These are phyloP conservation scores for Diachasma alloeum DNA, from an alignment of 1,140 invertebrate genomes.

Conservation along the genomic window DNA sequence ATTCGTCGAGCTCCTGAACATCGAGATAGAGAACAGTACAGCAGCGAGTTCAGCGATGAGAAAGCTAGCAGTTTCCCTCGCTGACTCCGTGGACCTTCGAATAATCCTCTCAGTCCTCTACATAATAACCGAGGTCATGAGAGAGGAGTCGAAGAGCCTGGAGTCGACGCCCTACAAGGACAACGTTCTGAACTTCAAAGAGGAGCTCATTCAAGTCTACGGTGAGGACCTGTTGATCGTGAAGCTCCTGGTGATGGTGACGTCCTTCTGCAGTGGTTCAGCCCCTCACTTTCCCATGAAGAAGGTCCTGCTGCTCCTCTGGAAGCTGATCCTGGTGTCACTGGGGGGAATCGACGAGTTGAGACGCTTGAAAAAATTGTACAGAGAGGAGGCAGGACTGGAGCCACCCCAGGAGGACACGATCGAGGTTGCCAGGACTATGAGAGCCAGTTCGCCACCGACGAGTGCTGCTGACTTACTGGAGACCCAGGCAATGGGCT, in stretches of 20 bases:
- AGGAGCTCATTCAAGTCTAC: slow-evolving; percentile 74
- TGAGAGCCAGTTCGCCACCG: slow-evolving; percentile 95
- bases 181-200: slow-evolving; percentile 78
- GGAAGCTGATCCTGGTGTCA: slow-evolving; percentile 92
- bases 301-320: slow-evolving; percentile 93
- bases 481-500: slow-evolving; percentile 78
- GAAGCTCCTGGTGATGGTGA: slow-evolving; percentile 93
- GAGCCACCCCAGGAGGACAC: slow-evolving; percentile 88
- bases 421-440: slow-evolving; percentile 88
- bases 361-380: slow-evolving; percentile 76
- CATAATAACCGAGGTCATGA: slow-evolving; percentile 91
- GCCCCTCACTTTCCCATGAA: slow-evolving; percentile 98
- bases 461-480: slow-evolving; percentile 91
- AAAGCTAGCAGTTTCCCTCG: slow-evolving; percentile 89
- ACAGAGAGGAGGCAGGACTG: slow-evolving; percentile 77
- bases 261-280: slow-evolving; percentile 91
- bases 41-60: slow-evolving; percentile 79
- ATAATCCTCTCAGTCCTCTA: slow-evolving; percentile 93
- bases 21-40: slow-evolving; percentile 90
- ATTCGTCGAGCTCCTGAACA: slow-evolving; percentile 90
- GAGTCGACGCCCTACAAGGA: slow-evolving; percentile 75
- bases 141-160: slow-evolving; percentile 72
- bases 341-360: slow-evolving; percentile 88
- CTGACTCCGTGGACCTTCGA: slow-evolving; percentile 90
- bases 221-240: slow-evolving; percentile 87